A percentile compares a stretch with the other conserved stretches of the same genome.
Conservation (phyloP, 2,888 invertebrate species). For the Thyatira batis region DNA sequence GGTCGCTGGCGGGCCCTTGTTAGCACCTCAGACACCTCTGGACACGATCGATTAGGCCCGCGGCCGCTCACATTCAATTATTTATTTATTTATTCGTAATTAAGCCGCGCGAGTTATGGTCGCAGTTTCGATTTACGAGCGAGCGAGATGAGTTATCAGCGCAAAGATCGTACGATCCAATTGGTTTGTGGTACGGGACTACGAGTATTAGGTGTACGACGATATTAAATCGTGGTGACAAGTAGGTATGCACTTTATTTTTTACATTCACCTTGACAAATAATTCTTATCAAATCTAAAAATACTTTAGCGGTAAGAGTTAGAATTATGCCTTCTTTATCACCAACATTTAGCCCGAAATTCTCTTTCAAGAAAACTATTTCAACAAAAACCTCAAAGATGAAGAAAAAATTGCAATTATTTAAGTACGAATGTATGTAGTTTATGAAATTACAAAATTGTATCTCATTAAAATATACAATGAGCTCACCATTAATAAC, state of each 20-base stretch:
- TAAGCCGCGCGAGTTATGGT: constrained; percentile 78
- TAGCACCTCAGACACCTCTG: constrained; percentile 71
- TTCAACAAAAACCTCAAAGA: constrained; percentile 3
- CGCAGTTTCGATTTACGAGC: constrained; percentile 67
- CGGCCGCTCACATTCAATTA: constrained; percentile 82
- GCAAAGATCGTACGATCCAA: constrained; percentile 33
- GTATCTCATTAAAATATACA: constrained; percentile 64
- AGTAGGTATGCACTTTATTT: not conserved
- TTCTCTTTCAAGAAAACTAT: not conserved
- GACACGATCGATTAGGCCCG: constrained; percentile 77
- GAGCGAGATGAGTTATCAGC: constrained; percentile 65
- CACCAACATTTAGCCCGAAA: not conserved
- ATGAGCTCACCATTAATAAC: constrained; percentile 71
- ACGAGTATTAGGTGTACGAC: constrained; percentile 23
- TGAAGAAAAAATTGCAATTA: constrained; percentile 4
- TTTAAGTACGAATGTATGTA: constrained; percentile 17
- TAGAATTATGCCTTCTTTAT: not conserved
- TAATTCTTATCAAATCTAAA: no score
- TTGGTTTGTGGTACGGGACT: constrained; percentile 42
- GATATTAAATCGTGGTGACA: constrained; percentile 27
- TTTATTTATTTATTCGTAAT: constrained; percentile 84
- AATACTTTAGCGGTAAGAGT: no score
- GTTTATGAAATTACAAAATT: constrained; percentile 25
- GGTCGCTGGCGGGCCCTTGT: constrained; percentile 61
- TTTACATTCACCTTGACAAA: no score